Percentiles rank a stretch among this genome's conserved stretches.
These are phyloP conservation scores for Beris chalybata DNA, from an alignment of 2,888 invertebrate species.

Conservation along the genomic window DNA sequence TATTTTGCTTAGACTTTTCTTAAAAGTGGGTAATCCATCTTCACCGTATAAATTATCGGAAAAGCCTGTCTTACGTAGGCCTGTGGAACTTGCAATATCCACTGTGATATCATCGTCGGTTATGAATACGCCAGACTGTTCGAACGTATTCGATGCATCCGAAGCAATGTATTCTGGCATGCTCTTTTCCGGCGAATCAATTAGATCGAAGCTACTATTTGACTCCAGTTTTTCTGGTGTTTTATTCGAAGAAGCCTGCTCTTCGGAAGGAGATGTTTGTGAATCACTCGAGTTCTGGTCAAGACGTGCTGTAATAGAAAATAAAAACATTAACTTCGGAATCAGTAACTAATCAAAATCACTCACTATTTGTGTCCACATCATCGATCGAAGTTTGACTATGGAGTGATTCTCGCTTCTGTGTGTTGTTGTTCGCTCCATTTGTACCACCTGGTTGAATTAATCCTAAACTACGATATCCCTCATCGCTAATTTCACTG, in stretches of 20 bases:
- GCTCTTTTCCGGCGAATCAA: slow-evolving; percentile 50
- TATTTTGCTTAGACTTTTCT: slow-evolving; percentile 59
- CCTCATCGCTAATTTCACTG: slow-evolving; percentile 83
- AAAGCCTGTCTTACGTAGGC: slow-evolving; percentile 71
- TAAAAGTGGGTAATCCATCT: slow-evolving; percentile 56
- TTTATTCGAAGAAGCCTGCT: slow-evolving; percentile 46
- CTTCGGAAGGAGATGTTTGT: slow-evolving; percentile 56
- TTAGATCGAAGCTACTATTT: slow-evolving; percentile 41
- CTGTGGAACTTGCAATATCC: slow-evolving; percentile 69
- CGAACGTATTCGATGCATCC: slow-evolving; percentile 47
- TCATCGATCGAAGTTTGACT: slow-evolving; percentile 74
- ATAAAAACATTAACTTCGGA: neutral
- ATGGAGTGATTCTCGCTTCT: slow-evolving; percentile 68
- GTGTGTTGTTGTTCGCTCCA: slow-evolving; percentile 46
- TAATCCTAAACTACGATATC: slow-evolving; percentile 78
- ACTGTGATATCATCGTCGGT: slow-evolving; percentile 58
- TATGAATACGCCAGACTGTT: slow-evolving; percentile 53
- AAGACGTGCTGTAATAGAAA: slow-evolving; percentile 63
- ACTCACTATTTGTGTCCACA: slow-evolving; percentile 69
- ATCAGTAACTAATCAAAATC: neutral
- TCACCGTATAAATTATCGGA: slow-evolving; percentile 64
- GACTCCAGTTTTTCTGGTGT: slow-evolving; percentile 46
- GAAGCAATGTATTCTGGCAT: slow-evolving; percentile 49
- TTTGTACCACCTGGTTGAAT: slow-evolving; percentile 58
- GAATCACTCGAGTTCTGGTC: slow-evolving; percentile 58